Evolutionary conservation across 2,888 invertebrate genomes (phyloP).

Genomic region (Autographa gamma): DNA sequence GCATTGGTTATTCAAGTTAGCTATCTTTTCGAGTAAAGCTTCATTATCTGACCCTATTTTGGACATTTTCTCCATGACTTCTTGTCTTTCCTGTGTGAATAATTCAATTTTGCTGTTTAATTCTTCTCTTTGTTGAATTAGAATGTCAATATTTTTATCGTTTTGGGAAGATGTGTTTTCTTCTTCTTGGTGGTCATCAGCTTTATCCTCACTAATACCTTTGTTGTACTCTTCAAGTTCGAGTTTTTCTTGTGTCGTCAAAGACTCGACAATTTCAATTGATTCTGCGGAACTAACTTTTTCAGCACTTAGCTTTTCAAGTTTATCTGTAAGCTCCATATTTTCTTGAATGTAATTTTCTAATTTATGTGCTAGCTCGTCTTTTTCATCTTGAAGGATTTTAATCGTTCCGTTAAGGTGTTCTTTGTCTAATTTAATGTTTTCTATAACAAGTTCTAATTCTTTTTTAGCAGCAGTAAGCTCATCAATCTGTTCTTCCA

Average conservation of each 20-base stretch:
- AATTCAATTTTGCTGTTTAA: constrained; percentile 91
- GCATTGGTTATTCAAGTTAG: constrained; percentile 87
- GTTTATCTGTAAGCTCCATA: constrained; percentile 92
- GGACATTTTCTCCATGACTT: constrained; percentile 92
- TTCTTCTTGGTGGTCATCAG: constrained; percentile 61
- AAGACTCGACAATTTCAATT: constrained; percentile 92
- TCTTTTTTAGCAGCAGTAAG: constrained; percentile 85
- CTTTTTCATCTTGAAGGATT: constrained; percentile 89
- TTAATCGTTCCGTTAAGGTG: constrained; percentile 88
- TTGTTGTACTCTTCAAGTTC: constrained; percentile 92
- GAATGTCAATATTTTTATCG: constrained; percentile 87
- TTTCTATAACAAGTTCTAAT: constrained; percentile 84
- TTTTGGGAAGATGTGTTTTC: constrained; percentile 72
- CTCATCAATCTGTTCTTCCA: constrained; percentile 93
- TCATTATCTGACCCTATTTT: constrained; percentile 90
- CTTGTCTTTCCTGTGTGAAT: constrained; percentile 91
- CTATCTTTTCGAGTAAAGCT: constrained; percentile 83
- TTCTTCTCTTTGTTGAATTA: constrained; percentile 91
- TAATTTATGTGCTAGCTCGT: constrained; percentile 89
- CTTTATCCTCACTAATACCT: constrained; percentile 74
- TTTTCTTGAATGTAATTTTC: constrained; percentile 92
- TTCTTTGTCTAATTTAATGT: constrained; percentile 86
- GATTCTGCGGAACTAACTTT: constrained; percentile 93
- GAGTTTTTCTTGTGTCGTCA: constrained; percentile 92
- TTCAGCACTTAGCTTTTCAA: constrained; percentile 92